Evolutionary conservation across 1,140 invertebrate genomes (phyloP).

Genomic region (Dreissena rostriformis): DNA sequence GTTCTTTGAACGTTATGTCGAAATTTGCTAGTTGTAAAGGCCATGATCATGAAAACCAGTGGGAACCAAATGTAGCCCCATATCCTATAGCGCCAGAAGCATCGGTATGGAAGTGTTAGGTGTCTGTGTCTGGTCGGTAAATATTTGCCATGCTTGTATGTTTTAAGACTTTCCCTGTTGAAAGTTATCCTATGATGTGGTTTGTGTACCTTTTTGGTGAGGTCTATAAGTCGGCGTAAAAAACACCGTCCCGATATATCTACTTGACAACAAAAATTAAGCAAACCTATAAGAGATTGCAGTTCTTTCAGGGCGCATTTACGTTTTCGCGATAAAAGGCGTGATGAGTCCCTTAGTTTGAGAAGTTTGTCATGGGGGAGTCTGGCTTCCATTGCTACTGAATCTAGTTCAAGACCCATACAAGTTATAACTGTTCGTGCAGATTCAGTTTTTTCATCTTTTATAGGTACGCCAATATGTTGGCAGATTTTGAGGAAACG

Average conservation of each 20-base stretch:
- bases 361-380: slow-evolving; percentile 23
- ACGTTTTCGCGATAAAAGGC: background rate
- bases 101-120: slow-evolving; percentile 49
- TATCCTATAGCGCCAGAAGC: slow-evolving; percentile 38
- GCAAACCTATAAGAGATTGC: slow-evolving; percentile 47
- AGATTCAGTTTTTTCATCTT: slow-evolving; percentile 9
- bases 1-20: slow-evolving; percentile 30
- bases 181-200: slow-evolving; percentile 51
- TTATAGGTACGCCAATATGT: slow-evolving; percentile 34
- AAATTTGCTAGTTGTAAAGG: background rate
- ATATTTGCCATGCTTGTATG: slow-evolving; percentile 29
- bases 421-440: background rate
- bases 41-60: slow-evolving; percentile 51
- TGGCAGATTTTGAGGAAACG: slow-evolving; percentile 20
- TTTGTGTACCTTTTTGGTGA: slow-evolving; percentile 35
- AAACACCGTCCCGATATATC: slow-evolving; percentile 38
- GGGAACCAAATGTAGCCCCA: slow-evolving; percentile 35
- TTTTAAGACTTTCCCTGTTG: slow-evolving; percentile 10
- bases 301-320: slow-evolving; percentile 35
- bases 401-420: slow-evolving; percentile 32
- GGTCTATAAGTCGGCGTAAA: slow-evolving; percentile 47
- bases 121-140: slow-evolving; percentile 37
- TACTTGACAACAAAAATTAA: slow-evolving; percentile 54
- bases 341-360: background rate
- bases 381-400: slow-evolving; percentile 1